Evolutionary conservation across 1,140 invertebrate genomes (phyloP).

Genomic region (Scaptomyza hsui): DNA sequence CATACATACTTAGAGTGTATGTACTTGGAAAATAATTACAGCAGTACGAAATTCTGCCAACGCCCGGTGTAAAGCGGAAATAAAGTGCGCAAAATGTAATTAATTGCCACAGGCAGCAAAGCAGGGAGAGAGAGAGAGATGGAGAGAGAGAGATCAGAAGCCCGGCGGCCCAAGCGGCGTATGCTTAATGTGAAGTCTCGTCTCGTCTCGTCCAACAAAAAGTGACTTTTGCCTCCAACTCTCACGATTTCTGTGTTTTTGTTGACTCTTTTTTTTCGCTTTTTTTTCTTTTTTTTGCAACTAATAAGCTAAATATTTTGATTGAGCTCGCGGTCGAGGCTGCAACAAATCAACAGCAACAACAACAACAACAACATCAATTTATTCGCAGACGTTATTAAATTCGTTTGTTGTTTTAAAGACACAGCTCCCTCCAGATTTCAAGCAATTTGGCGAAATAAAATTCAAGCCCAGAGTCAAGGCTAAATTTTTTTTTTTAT

Average conservation of each 20-base stretch:
- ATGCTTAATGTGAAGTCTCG: conserved; percentile 39
- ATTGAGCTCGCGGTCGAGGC: conserved; percentile 50
- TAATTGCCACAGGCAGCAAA: conserved; percentile 57
- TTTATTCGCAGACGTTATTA: conserved; percentile 57
- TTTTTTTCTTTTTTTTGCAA: conserved; percentile 41
- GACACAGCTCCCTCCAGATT: conserved; percentile 55
- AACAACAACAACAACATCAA: conserved; percentile 38
- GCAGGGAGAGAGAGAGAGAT: conserved; percentile 17
- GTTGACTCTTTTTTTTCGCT: conserved; percentile 38
- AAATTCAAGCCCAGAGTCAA: conserved; percentile 65
- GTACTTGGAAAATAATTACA: conserved; percentile 58
- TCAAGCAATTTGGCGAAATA: conserved; percentile 62
- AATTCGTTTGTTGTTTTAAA: conserved; percentile 50
- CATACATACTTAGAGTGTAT: too few relatives aligned
- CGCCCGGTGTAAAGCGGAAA: conserved; percentile 65
- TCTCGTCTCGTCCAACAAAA: conserved; percentile 16
- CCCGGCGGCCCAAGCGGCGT: conserved; percentile 37
- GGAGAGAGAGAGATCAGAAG: neutral
- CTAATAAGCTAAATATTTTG: conserved; percentile 80
- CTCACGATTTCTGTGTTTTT: conserved; percentile 50
- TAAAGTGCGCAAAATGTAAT: conserved; percentile 81
- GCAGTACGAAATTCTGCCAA: conserved; percentile 58
- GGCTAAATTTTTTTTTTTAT: conserved; percentile 36
- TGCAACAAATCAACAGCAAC: conserved; percentile 21
- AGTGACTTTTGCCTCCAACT: conserved; percentile 21